These are phyloP conservation scores for Vireo griseus DNA, from an alignment of 2,797 vertebrate genomes.

Conservation along the genomic window DNA sequence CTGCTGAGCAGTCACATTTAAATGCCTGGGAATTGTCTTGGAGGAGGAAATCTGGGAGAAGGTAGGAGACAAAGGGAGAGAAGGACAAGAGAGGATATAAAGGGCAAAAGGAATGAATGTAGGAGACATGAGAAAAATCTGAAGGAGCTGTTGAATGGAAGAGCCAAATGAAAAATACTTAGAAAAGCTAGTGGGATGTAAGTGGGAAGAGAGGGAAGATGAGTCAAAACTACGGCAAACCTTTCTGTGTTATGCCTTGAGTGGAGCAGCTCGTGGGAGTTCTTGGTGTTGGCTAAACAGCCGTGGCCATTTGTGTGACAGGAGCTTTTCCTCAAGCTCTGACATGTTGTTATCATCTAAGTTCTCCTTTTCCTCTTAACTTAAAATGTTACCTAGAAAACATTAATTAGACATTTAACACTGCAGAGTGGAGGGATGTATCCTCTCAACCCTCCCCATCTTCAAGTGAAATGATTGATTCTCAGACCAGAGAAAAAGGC, in stretches of 20 bases:
- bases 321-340: neutral
- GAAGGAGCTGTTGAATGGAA: neutral
- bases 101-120: neutral
- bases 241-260: neutral
- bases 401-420: neutral
- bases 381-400: neutral
- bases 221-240: neutral
- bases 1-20: neutral
- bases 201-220: slow-evolving; percentile 2
- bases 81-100: neutral
- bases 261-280: neutral
- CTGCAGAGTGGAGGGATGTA: neutral
- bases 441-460: neutral
- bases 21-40: neutral
- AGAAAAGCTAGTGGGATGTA: neutral
- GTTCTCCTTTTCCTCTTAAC: neutral
- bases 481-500: neutral
- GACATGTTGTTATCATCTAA: neutral
- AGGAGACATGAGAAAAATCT: neutral
- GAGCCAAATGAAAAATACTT: neutral
- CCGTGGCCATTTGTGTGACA: neutral
- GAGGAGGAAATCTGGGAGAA: neutral
- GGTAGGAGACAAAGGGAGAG: neutral
- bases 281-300: neutral
- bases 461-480: neutral